Percentiles rank a stretch among this genome's conserved stretches.
phyloP scores from a whole-genome alignment of 92 coral and sea anemone genomes.

The Zoanthus gigantus region DNA sequence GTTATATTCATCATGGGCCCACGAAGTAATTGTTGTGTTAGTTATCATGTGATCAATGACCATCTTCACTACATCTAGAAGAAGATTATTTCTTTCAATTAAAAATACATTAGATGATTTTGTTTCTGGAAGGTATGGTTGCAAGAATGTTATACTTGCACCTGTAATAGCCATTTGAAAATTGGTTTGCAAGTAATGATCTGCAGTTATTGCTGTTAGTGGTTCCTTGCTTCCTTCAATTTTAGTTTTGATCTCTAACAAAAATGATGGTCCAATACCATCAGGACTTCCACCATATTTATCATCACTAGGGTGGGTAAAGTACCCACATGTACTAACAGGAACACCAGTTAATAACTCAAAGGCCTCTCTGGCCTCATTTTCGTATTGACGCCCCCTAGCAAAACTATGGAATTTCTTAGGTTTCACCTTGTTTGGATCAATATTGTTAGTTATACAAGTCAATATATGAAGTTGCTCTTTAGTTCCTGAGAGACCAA shows the following conservation, averaged over 20 bases:
- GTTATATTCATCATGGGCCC: conserved; percentile 73
- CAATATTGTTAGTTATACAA: background rate
- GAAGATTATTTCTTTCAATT: conserved; percentile 58
- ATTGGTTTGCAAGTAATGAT: no score
- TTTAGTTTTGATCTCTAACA: no score
- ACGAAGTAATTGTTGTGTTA: conserved; percentile 33
- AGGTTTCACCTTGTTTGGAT: background rate
- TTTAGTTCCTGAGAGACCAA: background rate
- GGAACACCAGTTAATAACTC: background rate
- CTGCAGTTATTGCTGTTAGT: no score
- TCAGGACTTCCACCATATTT: no score
- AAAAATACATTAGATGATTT: conserved; percentile 45
- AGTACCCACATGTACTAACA: background rate
- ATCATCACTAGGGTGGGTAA: no score
- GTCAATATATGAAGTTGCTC: background rate
- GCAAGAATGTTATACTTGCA: no score
- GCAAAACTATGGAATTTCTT: background rate
- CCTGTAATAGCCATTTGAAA: no score
- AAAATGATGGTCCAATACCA: no score
- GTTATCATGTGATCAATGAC: conserved; percentile 61
- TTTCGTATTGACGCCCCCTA: background rate
- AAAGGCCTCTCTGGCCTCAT: background rate
- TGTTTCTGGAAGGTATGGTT: conserved; percentile 64
- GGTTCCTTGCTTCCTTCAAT: no score
- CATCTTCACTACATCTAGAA: conserved; percentile 53